These are phyloP conservation scores for Melitaea cinxia DNA, from an alignment of 1,140 invertebrate genomes.

Conservation along the genomic window DNA sequence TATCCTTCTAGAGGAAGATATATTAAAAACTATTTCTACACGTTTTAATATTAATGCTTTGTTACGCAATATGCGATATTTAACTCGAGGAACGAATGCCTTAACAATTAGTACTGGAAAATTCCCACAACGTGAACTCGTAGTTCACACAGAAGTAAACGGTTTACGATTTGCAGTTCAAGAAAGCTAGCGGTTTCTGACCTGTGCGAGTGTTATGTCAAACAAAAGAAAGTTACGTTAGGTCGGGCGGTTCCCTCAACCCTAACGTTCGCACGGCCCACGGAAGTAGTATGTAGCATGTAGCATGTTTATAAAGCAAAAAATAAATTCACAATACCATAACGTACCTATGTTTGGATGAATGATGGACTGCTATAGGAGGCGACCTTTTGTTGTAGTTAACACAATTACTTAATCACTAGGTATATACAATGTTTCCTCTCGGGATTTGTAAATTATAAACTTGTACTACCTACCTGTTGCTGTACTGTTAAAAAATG, in stretches of 20 bases:
- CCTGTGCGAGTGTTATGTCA: slow-evolving; percentile 41
- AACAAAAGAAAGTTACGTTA: slow-evolving; percentile 70
- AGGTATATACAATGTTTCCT: neutral
- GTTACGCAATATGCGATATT: neutral
- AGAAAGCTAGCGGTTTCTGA: slow-evolving; percentile 37
- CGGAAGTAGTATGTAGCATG: too few relatives aligned
- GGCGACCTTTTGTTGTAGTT: neutral
- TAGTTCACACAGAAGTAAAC: slow-evolving; percentile 33
- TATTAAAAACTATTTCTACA: too few relatives aligned
- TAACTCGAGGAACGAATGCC: neutral
- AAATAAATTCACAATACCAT: slow-evolving; percentile 34
- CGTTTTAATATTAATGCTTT: too few relatives aligned
- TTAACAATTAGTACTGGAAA: slow-evolving; percentile 7
- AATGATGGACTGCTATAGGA: slow-evolving; percentile 25
- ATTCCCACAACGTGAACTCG: slow-evolving; percentile 30
- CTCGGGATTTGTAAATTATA: neutral
- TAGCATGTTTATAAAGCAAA: slow-evolving; percentile 36
- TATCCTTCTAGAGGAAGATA: too few relatives aligned
- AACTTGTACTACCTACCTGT: neutral
- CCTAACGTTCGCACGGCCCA: slow-evolving; percentile 63
- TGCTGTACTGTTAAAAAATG: neutral
- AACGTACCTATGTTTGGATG: slow-evolving; percentile 34
- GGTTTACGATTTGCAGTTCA: slow-evolving; percentile 31
- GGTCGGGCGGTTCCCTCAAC: slow-evolving; percentile 60
- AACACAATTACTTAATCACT: slow-evolving; percentile 3